Percentiles rank a stretch among this genome's conserved stretches.
phyloP scores from a whole-genome alignment of 2,888 invertebrate species.

The Neoitamus cyanurus region DNA sequence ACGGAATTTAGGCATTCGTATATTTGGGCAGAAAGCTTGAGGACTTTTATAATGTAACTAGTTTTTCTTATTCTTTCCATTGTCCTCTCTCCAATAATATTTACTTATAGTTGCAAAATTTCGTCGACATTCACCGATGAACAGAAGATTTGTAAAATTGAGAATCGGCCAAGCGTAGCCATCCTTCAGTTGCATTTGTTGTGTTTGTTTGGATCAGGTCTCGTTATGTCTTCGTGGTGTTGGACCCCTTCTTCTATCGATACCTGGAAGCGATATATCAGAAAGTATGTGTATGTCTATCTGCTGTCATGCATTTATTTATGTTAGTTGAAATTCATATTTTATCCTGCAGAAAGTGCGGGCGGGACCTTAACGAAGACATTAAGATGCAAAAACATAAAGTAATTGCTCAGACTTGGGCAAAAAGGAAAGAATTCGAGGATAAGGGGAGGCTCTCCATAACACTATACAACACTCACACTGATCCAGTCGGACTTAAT shows the following conservation, averaged over 20 bases:
- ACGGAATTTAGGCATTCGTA: constrained; percentile 82
- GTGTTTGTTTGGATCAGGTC: constrained; percentile 84
- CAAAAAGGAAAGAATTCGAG: constrained; percentile 85
- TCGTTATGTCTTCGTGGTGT: constrained; percentile 93
- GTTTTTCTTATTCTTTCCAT: not conserved
- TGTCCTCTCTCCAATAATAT: not conserved
- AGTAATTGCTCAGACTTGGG: constrained; percentile 91
- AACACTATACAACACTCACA: constrained; percentile 85
- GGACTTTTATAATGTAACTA: constrained; percentile 84
- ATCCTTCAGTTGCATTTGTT: constrained; percentile 85
- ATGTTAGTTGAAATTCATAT: not conserved
- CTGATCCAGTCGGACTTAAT: constrained; percentile 88
- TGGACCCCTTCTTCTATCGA: constrained; percentile 89
- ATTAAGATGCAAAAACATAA: constrained; percentile 86
- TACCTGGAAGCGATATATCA: constrained; percentile 86
- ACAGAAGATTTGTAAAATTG: constrained; percentile 71
- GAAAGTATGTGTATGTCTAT: constrained; percentile 81
- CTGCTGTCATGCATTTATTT: not conserved
- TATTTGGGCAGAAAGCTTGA: constrained; percentile 81
- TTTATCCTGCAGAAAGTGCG: constrained; percentile 72
- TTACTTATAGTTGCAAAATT: constrained; percentile 63
- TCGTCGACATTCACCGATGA: constrained; percentile 61
- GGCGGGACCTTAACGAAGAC: constrained; percentile 75
- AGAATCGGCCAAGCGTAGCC: constrained; percentile 82
- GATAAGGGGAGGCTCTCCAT: constrained; percentile 87